A percentile compares a stretch with the other conserved stretches of the same genome.
These are phyloP conservation scores for Drosophila nr. perissopoda DNA, from an alignment of 2,888 invertebrate species.

Conservation along the genomic window DNA sequence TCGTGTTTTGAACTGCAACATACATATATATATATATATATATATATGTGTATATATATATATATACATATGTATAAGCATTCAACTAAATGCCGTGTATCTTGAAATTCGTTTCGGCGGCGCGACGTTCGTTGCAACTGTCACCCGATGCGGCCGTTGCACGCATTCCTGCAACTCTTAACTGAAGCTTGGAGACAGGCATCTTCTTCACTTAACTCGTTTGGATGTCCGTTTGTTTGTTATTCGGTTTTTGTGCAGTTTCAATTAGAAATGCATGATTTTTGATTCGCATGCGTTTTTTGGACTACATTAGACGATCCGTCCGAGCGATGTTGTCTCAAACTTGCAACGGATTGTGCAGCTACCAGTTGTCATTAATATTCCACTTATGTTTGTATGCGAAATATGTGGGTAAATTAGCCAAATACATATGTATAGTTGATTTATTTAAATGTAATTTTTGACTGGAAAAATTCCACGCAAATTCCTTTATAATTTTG, in stretches of 20 bases:
- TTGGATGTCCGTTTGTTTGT: constrained; percentile 11
- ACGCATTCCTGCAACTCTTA: constrained; percentile 53
- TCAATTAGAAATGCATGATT: constrained; percentile 64
- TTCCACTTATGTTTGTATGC: background rate
- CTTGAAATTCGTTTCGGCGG: constrained; percentile 23
- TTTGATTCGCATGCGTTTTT: constrained; percentile 32
- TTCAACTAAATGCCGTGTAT: constrained; percentile 6
- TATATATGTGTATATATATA: background rate
- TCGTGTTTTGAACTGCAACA: constrained; percentile 1
- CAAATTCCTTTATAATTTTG: background rate
- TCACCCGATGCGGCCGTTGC: constrained; percentile 60
- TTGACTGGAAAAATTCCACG: background rate
- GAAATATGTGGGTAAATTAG: background rate
- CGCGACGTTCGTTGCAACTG: constrained; percentile 42
- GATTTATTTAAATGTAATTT: background rate
- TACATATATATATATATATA: background rate
- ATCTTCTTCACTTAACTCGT: constrained; percentile 1
- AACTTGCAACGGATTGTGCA: constrained; percentile 6
- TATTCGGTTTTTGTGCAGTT: constrained; percentile 39
- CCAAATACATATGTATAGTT: background rate
- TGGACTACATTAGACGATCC: constrained; percentile 24
- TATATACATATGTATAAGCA: background rate
- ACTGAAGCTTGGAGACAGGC: constrained; percentile 8
- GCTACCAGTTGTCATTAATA: background rate
- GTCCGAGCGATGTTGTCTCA: background rate